Conservation (phyloP, 2,888 invertebrate species). For the Polymixis lichenea region DNA sequence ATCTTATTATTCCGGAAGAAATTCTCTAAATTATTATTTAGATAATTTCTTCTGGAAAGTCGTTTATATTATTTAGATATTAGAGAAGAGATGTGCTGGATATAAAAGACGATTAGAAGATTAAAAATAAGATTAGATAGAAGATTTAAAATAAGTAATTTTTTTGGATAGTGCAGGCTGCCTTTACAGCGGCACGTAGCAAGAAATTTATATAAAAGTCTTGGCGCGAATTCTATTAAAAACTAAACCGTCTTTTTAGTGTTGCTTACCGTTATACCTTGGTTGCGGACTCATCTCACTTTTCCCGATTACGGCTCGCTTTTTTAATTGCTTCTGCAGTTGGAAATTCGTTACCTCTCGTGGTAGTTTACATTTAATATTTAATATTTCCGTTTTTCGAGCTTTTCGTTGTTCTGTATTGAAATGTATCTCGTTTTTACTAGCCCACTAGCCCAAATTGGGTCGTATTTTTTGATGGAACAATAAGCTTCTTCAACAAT, state of each 20-base stretch:
- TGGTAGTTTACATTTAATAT: constrained; percentile 70
- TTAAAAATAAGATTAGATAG: neutral
- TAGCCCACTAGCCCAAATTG: constrained; percentile 23
- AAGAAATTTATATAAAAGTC: constrained; percentile 16
- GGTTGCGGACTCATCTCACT: constrained; percentile 58
- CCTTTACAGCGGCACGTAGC: constrained; percentile 2
- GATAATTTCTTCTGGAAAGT: too few species aligned
- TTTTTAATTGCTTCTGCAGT: constrained; percentile 71
- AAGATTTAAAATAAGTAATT: neutral
- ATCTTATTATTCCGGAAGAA: too few species aligned
- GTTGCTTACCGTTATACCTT: constrained; percentile 51
- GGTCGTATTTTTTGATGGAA: constrained; percentile 27
- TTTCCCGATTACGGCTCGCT: constrained; percentile 55
- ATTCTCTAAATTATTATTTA: too few species aligned
- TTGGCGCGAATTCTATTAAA: constrained; percentile 44
- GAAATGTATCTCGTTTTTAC: constrained; percentile 42
- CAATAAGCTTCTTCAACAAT: constrained; percentile 13
- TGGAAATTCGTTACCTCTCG: constrained; percentile 63
- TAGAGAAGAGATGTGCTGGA: neutral
- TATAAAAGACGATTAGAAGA: neutral
- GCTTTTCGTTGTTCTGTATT: constrained; percentile 37
- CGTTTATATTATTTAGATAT: too few species aligned
- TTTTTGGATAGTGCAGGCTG: neutral
- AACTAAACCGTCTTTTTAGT: constrained; percentile 54
- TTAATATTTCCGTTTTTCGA: constrained; percentile 57